Percentiles rank a stretch among this genome's conserved stretches.
Evolutionary conservation across 2,888 invertebrate genomes (phyloP).

Genomic region (Athalia rosae): DNA sequence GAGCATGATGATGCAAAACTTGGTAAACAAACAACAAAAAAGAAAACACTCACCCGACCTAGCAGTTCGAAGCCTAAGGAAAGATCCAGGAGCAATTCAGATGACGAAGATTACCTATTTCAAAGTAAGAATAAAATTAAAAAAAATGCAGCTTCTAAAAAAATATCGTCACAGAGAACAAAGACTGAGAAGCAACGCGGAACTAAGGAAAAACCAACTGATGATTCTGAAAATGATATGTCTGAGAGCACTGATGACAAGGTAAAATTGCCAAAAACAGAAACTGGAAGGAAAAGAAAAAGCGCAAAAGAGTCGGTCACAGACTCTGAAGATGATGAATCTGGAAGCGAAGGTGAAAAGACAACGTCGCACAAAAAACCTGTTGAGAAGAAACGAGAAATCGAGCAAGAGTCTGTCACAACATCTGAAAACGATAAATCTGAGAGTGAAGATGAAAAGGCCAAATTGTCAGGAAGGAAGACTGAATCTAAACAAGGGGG

Average conservation of each 20-base stretch:
- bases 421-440: conserved; percentile 9
- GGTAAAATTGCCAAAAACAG: background rate
- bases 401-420: too few species aligned
- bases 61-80: conserved; percentile 61
- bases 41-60: conserved; percentile 57
- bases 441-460: too few species aligned
- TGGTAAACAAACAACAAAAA: conserved; percentile 53
- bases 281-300: background rate
- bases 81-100: conserved; percentile 62
- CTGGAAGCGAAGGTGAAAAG: too few species aligned
- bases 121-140: conserved; percentile 60
- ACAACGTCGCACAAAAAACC: too few species aligned
- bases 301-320: background rate
- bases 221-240: conserved; percentile 62
- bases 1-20: conserved; percentile 24
- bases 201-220: conserved; percentile 60
- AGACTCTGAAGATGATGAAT: background rate
- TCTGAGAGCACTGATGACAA: too few species aligned
- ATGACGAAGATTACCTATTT: conserved; percentile 68
- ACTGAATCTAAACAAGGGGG: background rate
- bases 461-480: background rate
- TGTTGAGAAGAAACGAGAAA: too few species aligned
- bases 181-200: background rate
- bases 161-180: conserved; percentile 6
- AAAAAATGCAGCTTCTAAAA: conserved; percentile 50